Base-by-base conservation (phyloP, 2,888 invertebrate genomes). In the Apotomis turbidana region DNA sequence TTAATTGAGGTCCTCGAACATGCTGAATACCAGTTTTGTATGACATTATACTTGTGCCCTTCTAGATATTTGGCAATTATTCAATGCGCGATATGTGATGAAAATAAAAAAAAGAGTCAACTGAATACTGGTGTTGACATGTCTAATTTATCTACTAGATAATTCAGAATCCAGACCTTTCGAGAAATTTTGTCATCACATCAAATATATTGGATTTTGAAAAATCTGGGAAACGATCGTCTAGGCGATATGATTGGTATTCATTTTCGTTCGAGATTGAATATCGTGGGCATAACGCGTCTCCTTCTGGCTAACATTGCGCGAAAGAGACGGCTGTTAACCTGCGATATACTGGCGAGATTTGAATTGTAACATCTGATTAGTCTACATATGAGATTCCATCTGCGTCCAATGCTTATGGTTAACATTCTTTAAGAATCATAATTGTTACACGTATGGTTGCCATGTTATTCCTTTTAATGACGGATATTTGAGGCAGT, bases 301-400 rank as follows among this genome's bases (percentile, higher is more conserved):
- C 46, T 66, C 55, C 36, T 55, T 46, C 55, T 27, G 4, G 41
- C 5, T 27, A n/a, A 1, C 41, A 44, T 27, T 55, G 66, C 27
- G 44, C 13, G 66, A 57, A 66, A 55, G 44, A 55, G 55, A 44
- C 64, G 15, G 52, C 54, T 10, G 63, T 63, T 54, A 44, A 13
- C 64, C 54, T 64, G 54, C 55, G 41, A 63, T 54, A 51, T 54
- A 13, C 38, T 57, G 27, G 49, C 49, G 9, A 49, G 49, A 49
- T 3, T 10, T 8, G 6, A 49, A 10, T 6, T 9, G 49, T 49
- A 49, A 49, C 49, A 49, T 49, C 49, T 6, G 49, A 49, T 10
- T 49, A 9, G 49, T 49, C 49, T 9, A 49, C 49, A 49, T 41
- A 41, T 49, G 49, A 49, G 49, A 49, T 9, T 9, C 49, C 9